These are phyloP conservation scores for Meriones unguiculatus DNA, from an alignment of 2,113 vertebrate genomes.

Conservation along the genomic window DNA sequence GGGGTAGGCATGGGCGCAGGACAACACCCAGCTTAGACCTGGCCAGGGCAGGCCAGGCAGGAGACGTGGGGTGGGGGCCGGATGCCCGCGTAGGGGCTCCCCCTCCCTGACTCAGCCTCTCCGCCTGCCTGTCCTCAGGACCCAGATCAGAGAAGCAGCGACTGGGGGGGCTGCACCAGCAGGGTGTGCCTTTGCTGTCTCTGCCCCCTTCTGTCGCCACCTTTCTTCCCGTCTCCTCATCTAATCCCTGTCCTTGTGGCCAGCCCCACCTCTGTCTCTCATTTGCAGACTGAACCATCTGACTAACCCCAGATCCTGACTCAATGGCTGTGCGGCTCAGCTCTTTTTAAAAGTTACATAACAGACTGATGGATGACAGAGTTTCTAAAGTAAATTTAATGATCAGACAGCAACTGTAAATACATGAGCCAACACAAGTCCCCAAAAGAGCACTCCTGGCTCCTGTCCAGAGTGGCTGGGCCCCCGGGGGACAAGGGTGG, in stretches of 20 bases:
- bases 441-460: neutral
- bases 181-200: constrained; percentile 18
- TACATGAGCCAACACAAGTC: neutral
- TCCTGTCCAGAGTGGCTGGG: too few relatives aligned
- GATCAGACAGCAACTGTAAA: neutral
- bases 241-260: constrained; percentile 53
- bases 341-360: constrained; percentile 24
- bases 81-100: constrained; percentile 42
- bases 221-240: constrained; percentile 48
- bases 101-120: constrained; percentile 72
- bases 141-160: neutral
- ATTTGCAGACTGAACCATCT: constrained; percentile 55
- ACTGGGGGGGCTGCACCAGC: neutral
- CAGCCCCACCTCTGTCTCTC: constrained; percentile 44
- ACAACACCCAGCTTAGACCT: neutral
- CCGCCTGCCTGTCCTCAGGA: constrained; percentile 17
- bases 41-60: constrained; percentile 19
- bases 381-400: constrained; percentile 45
- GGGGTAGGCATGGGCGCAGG: neutral
- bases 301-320: constrained; percentile 73
- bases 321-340: constrained; percentile 52
- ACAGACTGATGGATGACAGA: neutral
- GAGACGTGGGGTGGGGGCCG: constrained; percentile 64
- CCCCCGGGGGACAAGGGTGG: rapidly evolving
- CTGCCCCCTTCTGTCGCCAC: constrained; percentile 15